phyloP scores from a whole-genome alignment of 1,140 invertebrate genomes.

The Leptonema lineaticorne region DNA sequence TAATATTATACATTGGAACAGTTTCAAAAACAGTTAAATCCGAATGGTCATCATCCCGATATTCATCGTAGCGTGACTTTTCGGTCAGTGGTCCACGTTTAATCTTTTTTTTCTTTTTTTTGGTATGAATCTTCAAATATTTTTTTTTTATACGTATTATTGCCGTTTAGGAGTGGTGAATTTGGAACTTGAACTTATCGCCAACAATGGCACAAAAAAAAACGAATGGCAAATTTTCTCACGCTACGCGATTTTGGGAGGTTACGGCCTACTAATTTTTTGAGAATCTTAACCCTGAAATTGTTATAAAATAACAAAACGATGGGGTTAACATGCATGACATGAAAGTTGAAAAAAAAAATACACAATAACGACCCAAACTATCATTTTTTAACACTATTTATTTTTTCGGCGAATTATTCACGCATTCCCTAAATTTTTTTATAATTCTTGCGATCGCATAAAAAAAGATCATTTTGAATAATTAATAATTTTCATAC shows the following conservation, averaged over 20 bases:
- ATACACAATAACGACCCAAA: background rate
- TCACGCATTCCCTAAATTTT: background rate
- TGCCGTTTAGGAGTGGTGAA: background rate
- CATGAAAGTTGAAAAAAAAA: background rate
- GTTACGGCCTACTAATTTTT: background rate
- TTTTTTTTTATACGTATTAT: background rate
- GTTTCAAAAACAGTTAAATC: background rate
- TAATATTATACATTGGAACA: too few relatives aligned
- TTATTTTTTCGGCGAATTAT: background rate
- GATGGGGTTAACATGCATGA: background rate
- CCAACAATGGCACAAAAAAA: constrained; percentile 1
- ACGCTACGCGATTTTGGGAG: background rate
- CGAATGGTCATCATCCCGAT: constrained; percentile 15
- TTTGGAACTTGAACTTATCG: background rate
- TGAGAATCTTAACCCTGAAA: background rate
- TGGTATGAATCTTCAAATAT: background rate
- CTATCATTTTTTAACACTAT: background rate
- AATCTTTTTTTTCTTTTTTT: background rate
- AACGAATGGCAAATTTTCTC: background rate
- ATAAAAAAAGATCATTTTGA: background rate
- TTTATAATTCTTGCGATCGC: background rate
- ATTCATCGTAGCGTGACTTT: constrained; percentile 33
- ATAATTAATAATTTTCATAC: too few relatives aligned
- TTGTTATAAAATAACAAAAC: background rate
- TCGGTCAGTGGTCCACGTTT: constrained; percentile 40